Base-by-base conservation (phyloP, 2,888 invertebrate genomes). In the Leptinotarsa rubiginosa region DNA sequence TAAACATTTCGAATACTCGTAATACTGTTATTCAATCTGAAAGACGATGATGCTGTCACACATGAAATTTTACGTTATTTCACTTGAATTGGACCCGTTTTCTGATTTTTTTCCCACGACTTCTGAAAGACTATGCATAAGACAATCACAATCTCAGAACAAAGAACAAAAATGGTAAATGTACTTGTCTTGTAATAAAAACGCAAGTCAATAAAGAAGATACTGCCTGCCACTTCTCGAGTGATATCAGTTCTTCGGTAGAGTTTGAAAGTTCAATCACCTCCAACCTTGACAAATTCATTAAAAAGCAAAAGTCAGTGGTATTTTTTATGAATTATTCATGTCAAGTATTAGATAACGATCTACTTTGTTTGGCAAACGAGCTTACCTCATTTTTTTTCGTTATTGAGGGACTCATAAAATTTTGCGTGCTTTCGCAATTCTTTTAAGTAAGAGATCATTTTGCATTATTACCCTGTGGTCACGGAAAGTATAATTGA, bases 281-380 rank as follows among this genome's bases (percentile, higher is more conserved):
- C 59, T 59, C 59, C 59, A 59, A 59, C 59, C 59, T 59, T 59
- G 59, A 59, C 22, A 59, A 59, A 59, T 59, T 59, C 59, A 59
- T 59, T 59, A 59, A 25, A 59, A 59, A 59, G 59, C 59, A 59
- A 59, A 25, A 59, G 59, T 59, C 22, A 1, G 59, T 59, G 12
- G 25, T 59, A 25, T 59, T 59, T 59, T 59, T 59, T 16, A 59
- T 59, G 22, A 59, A 59, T 59, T 22, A 59, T 59, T 59, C 25
- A 59, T 59, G 59, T 22, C 22, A 25, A 59, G 59, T 59, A 59
- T 59, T 59, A 59, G 59, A 59, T 59, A 59, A 22, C 59, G 4
- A 59, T 59, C 59, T 59, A 25, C 59, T 59, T 25, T 16, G 59
- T 59, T 59, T 59, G 59, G 59, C 25, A 59, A 59, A 59, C 25